These are phyloP conservation scores for Scaptomyza montana DNA, from an alignment of 1,140 invertebrate genomes.

Conservation along the genomic window DNA sequence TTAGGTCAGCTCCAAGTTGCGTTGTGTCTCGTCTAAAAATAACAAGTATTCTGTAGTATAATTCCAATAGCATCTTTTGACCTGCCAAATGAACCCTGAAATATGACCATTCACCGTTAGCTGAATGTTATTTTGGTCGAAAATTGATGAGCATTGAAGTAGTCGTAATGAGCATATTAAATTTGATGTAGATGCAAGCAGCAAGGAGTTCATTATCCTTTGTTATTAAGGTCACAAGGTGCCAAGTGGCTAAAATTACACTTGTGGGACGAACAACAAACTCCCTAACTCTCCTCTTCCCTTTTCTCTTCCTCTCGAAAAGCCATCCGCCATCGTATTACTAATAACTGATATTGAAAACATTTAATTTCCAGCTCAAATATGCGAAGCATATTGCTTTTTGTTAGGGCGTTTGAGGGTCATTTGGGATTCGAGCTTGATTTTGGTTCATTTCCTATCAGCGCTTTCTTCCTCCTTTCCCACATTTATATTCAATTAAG, in stretches of 20 bases:
- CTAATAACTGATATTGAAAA: slow-evolving; percentile 80
- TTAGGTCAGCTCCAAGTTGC: background rate
- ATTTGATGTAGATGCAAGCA: slow-evolving; percentile 26
- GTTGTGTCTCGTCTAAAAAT: background rate
- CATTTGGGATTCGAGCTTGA: slow-evolving; percentile 13
- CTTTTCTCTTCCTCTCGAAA: no score
- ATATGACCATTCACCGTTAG: slow-evolving; percentile 47
- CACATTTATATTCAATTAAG: slow-evolving; percentile 67
- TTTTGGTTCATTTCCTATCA: slow-evolving; percentile 7
- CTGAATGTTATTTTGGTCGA: slow-evolving; percentile 43
- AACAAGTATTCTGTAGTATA: background rate
- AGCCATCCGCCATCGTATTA: background rate
- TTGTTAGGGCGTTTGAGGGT: slow-evolving; percentile 29
- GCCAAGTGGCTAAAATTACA: slow-evolving; percentile 60
- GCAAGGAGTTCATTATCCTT: slow-evolving; percentile 71
- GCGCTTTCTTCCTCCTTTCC: background rate
- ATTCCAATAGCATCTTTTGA: background rate
- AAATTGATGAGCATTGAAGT: slow-evolving; percentile 67
- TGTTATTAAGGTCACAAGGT: slow-evolving; percentile 52
- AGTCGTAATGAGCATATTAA: slow-evolving; percentile 57
- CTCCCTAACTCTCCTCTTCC: background rate
- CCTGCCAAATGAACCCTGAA: slow-evolving; percentile 37
- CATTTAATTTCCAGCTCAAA: slow-evolving; percentile 45
- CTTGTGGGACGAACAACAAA: slow-evolving; percentile 1
- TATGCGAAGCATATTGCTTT: slow-evolving; percentile 22